Percentiles rank a stretch among this genome's conserved stretches.
Evolutionary conservation across 2,888 invertebrate species (phyloP).

Genomic region (Actias luna): DNA sequence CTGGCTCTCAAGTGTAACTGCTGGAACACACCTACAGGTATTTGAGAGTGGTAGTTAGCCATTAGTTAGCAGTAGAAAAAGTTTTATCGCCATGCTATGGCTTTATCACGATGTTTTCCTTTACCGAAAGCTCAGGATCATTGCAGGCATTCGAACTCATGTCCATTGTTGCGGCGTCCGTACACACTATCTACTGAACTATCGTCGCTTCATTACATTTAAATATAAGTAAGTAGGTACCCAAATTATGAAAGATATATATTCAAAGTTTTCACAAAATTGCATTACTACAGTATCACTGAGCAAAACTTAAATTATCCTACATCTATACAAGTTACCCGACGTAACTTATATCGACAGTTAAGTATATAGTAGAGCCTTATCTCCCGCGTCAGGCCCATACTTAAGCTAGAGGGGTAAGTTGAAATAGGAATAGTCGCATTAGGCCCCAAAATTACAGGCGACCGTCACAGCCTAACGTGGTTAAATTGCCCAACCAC

Average conservation of each 20-base stretch:
- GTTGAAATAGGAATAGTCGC: constrained; percentile 81
- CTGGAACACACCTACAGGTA: no score
- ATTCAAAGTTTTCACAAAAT: background rate
- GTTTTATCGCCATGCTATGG: no score
- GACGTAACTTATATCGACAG: constrained; percentile 18
- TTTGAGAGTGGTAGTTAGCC: no score
- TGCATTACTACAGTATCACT: background rate
- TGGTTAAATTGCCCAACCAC: constrained; percentile 78
- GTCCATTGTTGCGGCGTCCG: no score
- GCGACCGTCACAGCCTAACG: constrained; percentile 80
- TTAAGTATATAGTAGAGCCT: constrained; percentile 31
- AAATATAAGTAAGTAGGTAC: background rate
- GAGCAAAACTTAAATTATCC: background rate
- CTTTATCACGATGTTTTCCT: no score
- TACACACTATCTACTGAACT: no score
- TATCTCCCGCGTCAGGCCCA: constrained; percentile 73
- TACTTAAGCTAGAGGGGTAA: constrained; percentile 74
- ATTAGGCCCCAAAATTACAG: constrained; percentile 81
- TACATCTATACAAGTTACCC: constrained; percentile 11
- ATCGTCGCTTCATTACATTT: no score
- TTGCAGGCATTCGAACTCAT: no score
- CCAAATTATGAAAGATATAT: background rate
- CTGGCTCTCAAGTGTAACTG: no score
- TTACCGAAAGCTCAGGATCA: no score
- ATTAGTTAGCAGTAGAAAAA: no score